Conservation (phyloP, 2,113 vertebrate species). For the Coregonus clupeaformis region DNA sequence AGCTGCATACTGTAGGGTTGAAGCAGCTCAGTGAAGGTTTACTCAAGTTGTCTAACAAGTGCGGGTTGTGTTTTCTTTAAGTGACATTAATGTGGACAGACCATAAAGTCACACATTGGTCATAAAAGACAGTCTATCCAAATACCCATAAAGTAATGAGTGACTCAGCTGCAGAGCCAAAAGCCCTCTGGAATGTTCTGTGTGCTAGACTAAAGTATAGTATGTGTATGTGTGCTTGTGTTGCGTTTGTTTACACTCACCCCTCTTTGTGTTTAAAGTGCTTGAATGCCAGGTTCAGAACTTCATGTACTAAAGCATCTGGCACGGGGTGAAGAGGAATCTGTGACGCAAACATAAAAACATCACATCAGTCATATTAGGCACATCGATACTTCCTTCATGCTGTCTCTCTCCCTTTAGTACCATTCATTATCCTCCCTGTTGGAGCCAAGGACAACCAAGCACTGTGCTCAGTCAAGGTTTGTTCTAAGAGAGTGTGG, state of each 20-base stretch:
- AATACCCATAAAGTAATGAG: slow-evolving; percentile 19
- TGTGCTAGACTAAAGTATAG: too few relatives aligned
- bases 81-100: neutral
- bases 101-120: slow-evolving; percentile 4
- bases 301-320: slow-evolving; percentile 98
- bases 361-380: slow-evolving; percentile 38
- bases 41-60: slow-evolving; percentile 14
- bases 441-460: slow-evolving; percentile 56
- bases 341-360: slow-evolving; percentile 72
- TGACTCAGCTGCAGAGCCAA: slow-evolving; percentile 4
- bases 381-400: slow-evolving; percentile 40
- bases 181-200: neutral
- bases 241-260: slow-evolving; percentile 73
- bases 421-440: slow-evolving; percentile 41
- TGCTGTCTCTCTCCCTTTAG: slow-evolving; percentile 28
- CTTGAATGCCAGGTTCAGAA: slow-evolving; percentile 99
- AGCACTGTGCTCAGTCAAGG: slow-evolving; percentile 37
- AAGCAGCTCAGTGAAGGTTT: neutral
- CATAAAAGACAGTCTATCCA: slow-evolving; percentile 14
- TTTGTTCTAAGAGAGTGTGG: slow-evolving; percentile 28
- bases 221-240: neutral
- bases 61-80: slow-evolving; percentile 4
- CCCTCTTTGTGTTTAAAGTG: slow-evolving; percentile 99
- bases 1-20: neutral
- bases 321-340: slow-evolving; percentile 99